Evolutionary conservation across 2,888 invertebrate genomes (phyloP), one percentile per base, ranked within the genome.

Genomic region (Metalampra italica): DNA sequence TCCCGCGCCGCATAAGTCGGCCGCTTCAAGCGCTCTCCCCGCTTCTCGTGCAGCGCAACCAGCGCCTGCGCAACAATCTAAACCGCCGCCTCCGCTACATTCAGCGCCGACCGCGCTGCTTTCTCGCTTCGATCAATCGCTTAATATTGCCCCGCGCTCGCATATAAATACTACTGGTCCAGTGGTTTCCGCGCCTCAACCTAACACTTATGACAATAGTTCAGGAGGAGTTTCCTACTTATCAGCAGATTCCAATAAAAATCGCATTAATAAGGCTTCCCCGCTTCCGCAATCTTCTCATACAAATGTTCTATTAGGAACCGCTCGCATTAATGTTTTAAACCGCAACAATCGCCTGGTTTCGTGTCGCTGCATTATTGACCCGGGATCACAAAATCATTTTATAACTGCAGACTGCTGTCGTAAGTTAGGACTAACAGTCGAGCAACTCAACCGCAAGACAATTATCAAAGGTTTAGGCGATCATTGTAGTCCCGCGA

Each of bases 331-430:
- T 15, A 39, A 8, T 39, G 14, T 39, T 15, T 15, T 13, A 7
- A 14, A 39, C 9, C 39, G 39, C 9, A 15, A 39, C n/a, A 15
- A 15, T 14, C 39, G 39, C 29, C n/a, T 7, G 5, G n/a, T 42
- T 32, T 7, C 15, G 13, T 39, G 39, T 15, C 39, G 47, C 7
- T 13, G 15, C 13, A 13, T 42, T 30, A 12, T 47, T 1, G 47
- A 47, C 36, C 30, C 32, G 7, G 42, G 29, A 8, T 47, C 47
- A 36, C 47, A 47, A 15, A 32, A 15, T 11, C 13, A 47, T 42
- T 41, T 47, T 12, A 42, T 42, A 7, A 41, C 47, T 1, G 5
- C 39, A 2, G 36, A 30, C 2, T 47, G 41, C 11, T 41, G 41
- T 42, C 12, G 15, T 15, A 32, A 34, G 5, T 42, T 42, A 42